Base-by-base conservation (phyloP, 2,797 vertebrate genomes). In the Leuciscus waleckii region DNA sequence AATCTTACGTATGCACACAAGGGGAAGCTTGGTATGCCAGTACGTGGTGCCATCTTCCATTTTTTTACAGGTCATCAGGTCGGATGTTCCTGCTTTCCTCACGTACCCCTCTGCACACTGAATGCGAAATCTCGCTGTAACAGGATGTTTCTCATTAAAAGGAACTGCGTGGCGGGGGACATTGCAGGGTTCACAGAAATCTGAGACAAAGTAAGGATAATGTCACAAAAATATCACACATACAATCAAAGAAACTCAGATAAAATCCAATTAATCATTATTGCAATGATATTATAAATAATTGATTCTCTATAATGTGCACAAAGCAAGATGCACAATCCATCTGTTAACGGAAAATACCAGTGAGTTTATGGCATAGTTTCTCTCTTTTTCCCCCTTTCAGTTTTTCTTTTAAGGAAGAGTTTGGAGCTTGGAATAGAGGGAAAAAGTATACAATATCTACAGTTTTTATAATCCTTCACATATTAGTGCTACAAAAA, bases 61-160 rank as follows among this genome's bases (percentile, higher is more conserved):
- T 0, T 0, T 7, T 0, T 0, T 0, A 68, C 95, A 96, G 70
- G 0, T 85, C 81, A 88, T 88, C 23, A 88, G 86, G 79, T 21
- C 86, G 7, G 95, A 96, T 2, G 93, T 94, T 75, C 95, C 95
- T 1, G 49, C 93, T 88, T 89, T 85, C 87, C 95, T 92, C 74
- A 85, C 0, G 0, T 88, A 92, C 3, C 91, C 91, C 0, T 46
- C 2, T 0, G 1, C 0, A 85, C 95, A 96, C 0, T 0, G 1
- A 86, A 95, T 93, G 21, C 93, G 93, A 32, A 84, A 89, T 0
- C 0, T 0, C 0, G 0, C 0, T 0, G 0, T 0, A 0, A 7
- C 2, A 0, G 6, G 0, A 9, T 0, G 49, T 56, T 68, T 90
- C 0, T 0, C 4, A 0, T 2, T 6, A 23, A 65, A 3, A 10